Evolutionary conservation across 2,888 invertebrate species (phyloP), one percentile per base, ranked within the genome.

Genomic region (Abrostola tripartita): DNA sequence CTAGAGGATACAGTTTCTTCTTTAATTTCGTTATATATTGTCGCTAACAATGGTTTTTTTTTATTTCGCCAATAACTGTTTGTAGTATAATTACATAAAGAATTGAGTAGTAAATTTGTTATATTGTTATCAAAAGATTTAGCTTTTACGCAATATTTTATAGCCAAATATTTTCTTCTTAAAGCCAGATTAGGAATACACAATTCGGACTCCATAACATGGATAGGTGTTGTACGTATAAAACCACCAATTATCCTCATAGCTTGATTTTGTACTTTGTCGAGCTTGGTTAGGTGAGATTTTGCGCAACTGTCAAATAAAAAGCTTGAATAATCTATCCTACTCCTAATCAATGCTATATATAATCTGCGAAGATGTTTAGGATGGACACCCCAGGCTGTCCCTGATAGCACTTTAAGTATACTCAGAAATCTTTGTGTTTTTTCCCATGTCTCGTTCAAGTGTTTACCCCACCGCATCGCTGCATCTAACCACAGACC

Each of bases 341-440:
- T 54, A 50, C 55, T 55, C 12, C 47, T 36, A 38, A 63, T 59
- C 5, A 67, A 12, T 8, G 63, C 42, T 14, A 67, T 68, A 36
- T 68, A 68, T 12, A 60, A 24, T 14, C 63, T 38, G 41, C 63
- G 38, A 41, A 68, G 42, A 11, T 68, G 56, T 40, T 59, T 59
- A 42, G 59, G 67, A 12, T 67, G 67, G 7, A 78, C 74, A 72
- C 74, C 76, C 79, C 76, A 76, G 65, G 71, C 68, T 56, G 65
- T 49, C 52, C 62, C 61, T 6, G 37, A 51, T 52, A 49, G n/a
- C 37, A 47, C 57, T 54, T 56, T 64, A 35, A 65, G 41, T 51
- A 52, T 54, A 42, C 58, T 37, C 38, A 52, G 14, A 47, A 50
- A 57, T 10, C 37, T 52, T 35, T 56, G 53, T 24, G 52, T n/a